These are phyloP conservation scores for Bufo gargarizans DNA, from an alignment of 2,113 vertebrate genomes.

Conservation along the genomic window DNA sequence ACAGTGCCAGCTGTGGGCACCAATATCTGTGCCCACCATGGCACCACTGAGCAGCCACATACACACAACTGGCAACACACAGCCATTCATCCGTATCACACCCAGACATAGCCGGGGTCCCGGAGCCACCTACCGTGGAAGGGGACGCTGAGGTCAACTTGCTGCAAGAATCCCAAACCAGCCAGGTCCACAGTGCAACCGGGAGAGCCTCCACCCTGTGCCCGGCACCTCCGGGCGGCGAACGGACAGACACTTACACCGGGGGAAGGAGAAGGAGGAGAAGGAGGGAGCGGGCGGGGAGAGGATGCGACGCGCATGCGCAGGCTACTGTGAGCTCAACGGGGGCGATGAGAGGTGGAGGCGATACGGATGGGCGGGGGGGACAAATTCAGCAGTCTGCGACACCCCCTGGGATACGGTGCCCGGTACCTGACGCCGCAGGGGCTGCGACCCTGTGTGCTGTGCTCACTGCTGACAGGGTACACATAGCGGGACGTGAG, in stretches of 20 bases:
- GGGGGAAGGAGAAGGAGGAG: background rate
- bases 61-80: background rate
- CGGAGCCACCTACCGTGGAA: background rate
- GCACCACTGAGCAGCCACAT: background rate
- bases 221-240: background rate
- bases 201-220: background rate
- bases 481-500: no score
- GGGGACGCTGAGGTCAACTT: background rate
- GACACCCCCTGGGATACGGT: background rate
- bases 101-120: background rate
- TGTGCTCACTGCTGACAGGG: no score
- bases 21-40: background rate
- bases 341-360: conserved; percentile 50
- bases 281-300: conserved; percentile 22
- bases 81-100: background rate
- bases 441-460: background rate
- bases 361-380: conserved; percentile 51
- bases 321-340: background rate
- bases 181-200: background rate
- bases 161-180: background rate
- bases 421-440: background rate
- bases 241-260: background rate
- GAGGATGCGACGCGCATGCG: conserved; percentile 20
- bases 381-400: conserved; percentile 38
- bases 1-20: no score